Evolutionary conservation across 2,797 vertebrate genomes (phyloP).

Genomic region (Cichlasoma orientale): DNA sequence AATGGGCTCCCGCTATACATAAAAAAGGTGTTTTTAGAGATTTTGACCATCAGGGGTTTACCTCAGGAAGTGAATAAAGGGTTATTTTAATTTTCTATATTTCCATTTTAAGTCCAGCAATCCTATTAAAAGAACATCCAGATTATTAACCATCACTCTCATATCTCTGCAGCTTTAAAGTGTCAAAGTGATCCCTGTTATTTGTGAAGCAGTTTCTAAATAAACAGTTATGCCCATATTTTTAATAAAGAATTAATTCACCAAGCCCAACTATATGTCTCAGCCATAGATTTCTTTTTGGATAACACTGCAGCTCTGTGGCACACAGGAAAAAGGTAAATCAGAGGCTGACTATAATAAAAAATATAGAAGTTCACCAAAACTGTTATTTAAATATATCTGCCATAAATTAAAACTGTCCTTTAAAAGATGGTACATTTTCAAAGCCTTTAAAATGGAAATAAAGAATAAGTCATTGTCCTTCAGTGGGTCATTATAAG

Average conservation of each 20-base stretch:
- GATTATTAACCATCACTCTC: not conserved
- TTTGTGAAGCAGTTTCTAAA: not conserved
- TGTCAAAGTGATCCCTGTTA: not conserved
- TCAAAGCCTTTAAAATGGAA: conserved; percentile 1
- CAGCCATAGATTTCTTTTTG: not conserved
- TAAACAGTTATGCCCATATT: not conserved
- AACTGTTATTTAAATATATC: not conserved
- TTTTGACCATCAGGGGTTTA: not conserved
- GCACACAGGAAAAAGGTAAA: not conserved
- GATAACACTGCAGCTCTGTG: not conserved
- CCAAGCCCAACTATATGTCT: too few relatives aligned
- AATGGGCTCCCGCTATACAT: too few relatives aligned
- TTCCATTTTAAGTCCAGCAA: not conserved
- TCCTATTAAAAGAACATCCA: not conserved
- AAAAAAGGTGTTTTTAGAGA: not conserved
- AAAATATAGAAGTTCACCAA: not conserved
- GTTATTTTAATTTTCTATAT: not conserved
- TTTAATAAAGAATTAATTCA: not conserved
- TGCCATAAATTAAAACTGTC: not conserved
- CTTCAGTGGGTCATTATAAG: not conserved
- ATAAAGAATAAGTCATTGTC: not conserved
- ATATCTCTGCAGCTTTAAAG: not conserved
- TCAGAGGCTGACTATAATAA: not conserved
- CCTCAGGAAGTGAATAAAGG: not conserved
- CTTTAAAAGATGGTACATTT: not conserved